A percentile compares a stretch with the other conserved stretches of the same genome.
Conservation (phyloP, 2,888 invertebrate genomes). For the Brachypalpus laphriformis region DNA sequence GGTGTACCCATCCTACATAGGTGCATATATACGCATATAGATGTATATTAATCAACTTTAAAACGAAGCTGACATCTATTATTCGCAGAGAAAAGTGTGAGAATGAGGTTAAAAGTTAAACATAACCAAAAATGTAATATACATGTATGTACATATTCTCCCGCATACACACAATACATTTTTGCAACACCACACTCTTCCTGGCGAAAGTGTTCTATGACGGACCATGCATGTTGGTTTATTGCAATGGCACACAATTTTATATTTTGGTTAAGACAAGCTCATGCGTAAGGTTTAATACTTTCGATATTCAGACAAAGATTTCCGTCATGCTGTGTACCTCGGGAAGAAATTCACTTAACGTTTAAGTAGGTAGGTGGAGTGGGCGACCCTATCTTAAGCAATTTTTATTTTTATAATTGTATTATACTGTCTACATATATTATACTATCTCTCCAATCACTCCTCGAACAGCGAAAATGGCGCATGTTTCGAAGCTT, state of each 20-base stretch:
- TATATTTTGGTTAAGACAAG: not conserved
- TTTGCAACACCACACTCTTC: not conserved
- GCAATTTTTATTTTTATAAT: too few species aligned
- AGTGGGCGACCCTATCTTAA: too few species aligned
- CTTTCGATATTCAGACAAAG: not conserved
- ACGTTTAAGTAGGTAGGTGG: not conserved
- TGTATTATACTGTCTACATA: too few species aligned
- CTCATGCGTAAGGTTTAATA: not conserved
- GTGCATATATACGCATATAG: not conserved
- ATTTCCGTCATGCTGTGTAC: not conserved
- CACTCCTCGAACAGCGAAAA: too few species aligned
- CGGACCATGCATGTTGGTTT: not conserved
- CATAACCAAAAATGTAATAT: conserved; percentile 12
- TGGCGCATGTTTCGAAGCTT: too few species aligned
- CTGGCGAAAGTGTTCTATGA: not conserved
- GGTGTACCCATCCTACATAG: not conserved
- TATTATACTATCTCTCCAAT: too few species aligned
- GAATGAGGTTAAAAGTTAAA: conserved; percentile 24
- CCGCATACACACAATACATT: not conserved
- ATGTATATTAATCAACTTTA: not conserved
- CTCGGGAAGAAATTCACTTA: not conserved
- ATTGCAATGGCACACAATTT: not conserved
- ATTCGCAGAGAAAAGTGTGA: conserved; percentile 3
- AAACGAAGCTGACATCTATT: conserved; percentile 29
- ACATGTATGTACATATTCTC: too few species aligned